These are phyloP conservation scores for Pocillopora grandis DNA, from an alignment of 92 coral and sea anemone species.

Conservation along the genomic window DNA sequence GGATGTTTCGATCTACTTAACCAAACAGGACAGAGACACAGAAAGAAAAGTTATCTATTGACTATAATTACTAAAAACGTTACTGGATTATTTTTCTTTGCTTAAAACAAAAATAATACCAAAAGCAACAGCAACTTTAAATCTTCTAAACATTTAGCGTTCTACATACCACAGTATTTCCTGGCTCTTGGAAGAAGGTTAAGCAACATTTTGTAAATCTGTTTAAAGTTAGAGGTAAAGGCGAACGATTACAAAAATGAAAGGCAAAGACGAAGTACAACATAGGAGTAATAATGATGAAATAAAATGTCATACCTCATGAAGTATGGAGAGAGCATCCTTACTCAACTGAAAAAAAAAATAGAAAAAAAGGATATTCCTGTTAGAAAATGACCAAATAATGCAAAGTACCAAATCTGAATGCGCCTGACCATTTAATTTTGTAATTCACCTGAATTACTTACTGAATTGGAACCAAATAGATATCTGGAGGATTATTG, in stretches of 20 bases:
- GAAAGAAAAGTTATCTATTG: not conserved
- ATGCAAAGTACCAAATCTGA: not conserved
- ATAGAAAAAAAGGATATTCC: not conserved
- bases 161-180: slow-evolving; percentile 80
- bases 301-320: slow-evolving; percentile 59
- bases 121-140: too few species aligned
- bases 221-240: not conserved
- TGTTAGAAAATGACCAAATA: not conserved
- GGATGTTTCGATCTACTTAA: slow-evolving; percentile 87
- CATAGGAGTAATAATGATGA: not conserved
- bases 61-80: too few species aligned
- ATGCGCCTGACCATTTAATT: not conserved
- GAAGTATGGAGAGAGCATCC: slow-evolving; percentile 76
- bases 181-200: slow-evolving; percentile 77
- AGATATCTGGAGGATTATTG: too few species aligned
- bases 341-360: slow-evolving; percentile 67
- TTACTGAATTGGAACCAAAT: too few species aligned
- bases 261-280: not conserved
- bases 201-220: slow-evolving; percentile 84
- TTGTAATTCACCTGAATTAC: too few species aligned
- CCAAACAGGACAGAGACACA: slow-evolving; percentile 4
- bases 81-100: too few species aligned
- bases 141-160: too few species aligned
- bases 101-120: too few species aligned
- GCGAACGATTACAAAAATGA: not conserved